phyloP scores from a whole-genome alignment of 2,113 vertebrate genomes.

The Bos indicus region DNA sequence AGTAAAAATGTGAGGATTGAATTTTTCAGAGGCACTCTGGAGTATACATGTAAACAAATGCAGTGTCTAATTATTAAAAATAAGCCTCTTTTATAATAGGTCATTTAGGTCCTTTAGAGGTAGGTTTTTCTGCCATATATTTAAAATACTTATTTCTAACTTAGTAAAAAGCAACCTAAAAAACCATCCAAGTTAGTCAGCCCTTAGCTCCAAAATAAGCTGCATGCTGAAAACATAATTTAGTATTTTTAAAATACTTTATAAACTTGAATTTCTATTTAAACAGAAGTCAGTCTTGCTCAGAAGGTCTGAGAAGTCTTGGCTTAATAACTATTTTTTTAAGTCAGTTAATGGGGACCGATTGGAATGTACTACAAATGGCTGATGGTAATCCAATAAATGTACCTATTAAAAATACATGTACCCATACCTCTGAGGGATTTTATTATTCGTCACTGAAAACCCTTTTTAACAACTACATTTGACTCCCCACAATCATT shows the following conservation, averaged over 20 bases:
- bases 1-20: neutral
- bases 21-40: slow-evolving; percentile 36
- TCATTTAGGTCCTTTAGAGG: neutral
- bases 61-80: slow-evolving; percentile 45
- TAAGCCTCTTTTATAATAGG: slow-evolving; percentile 11
- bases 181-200: neutral
- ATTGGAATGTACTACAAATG: neutral
- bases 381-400: slow-evolving; percentile 30
- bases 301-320: slow-evolving; percentile 27
- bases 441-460: neutral
- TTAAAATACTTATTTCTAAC: slow-evolving; percentile 40
- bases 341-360: slow-evolving; percentile 26
- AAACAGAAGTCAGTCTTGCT: slow-evolving; percentile 33
- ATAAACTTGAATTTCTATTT: slow-evolving; percentile 42
- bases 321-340: slow-evolving; percentile 20
- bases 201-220: slow-evolving; percentile 37
- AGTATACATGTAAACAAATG: slow-evolving; percentile 35
- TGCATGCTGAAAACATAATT: neutral
- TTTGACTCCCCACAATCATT: slow-evolving; percentile 13
- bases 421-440: neutral
- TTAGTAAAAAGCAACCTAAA: neutral
- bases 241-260: slow-evolving; percentile 24
- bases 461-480: neutral
- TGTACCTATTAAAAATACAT: neutral
- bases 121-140: neutral